Evolutionary conservation across 2,888 invertebrate species (phyloP).

Genomic region (Archaeoteleia sp.): DNA sequence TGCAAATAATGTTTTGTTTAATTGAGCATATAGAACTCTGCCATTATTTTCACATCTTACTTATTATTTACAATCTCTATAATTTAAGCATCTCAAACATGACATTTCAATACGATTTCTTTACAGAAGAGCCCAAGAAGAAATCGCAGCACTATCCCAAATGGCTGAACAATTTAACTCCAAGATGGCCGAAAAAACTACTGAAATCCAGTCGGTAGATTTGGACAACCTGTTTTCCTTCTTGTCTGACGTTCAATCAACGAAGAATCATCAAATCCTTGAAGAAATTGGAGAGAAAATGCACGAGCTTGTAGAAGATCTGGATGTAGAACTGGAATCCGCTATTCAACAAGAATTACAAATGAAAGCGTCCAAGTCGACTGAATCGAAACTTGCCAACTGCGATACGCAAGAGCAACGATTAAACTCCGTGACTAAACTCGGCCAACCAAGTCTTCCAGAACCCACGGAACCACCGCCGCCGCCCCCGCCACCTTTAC

Average conservation of each 20-base stretch:
- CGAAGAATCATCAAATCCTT: slow-evolving; percentile 81
- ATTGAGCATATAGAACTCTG: no score
- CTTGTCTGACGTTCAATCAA: slow-evolving; percentile 84
- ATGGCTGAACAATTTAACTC: slow-evolving; percentile 84
- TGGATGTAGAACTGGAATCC: slow-evolving; percentile 85
- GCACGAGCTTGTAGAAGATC: slow-evolving; percentile 87
- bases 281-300: slow-evolving; percentile 91
- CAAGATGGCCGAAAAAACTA: slow-evolving; percentile 76
- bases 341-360: slow-evolving; percentile 79
- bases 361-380: slow-evolving; percentile 46
- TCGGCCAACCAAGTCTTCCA: slow-evolving; percentile 81
- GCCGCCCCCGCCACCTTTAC: slow-evolving; percentile 79
- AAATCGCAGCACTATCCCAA: slow-evolving; percentile 82
- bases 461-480: slow-evolving; percentile 87
- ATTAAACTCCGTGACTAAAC: slow-evolving; percentile 62
- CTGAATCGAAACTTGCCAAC: slow-evolving; percentile 27
- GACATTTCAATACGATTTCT: no score
- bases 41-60: no score
- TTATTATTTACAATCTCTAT: no score
- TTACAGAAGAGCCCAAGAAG: slow-evolving; percentile 81
- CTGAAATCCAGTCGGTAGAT: slow-evolving; percentile 84
- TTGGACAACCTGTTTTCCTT: slow-evolving; percentile 93
- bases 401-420: slow-evolving; percentile 58
- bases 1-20: no score
- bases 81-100: no score